Percentiles rank a stretch among this genome's conserved stretches.
phyloP scores from a whole-genome alignment of 2,888 invertebrate species.

The Ethmia dodecea region DNA sequence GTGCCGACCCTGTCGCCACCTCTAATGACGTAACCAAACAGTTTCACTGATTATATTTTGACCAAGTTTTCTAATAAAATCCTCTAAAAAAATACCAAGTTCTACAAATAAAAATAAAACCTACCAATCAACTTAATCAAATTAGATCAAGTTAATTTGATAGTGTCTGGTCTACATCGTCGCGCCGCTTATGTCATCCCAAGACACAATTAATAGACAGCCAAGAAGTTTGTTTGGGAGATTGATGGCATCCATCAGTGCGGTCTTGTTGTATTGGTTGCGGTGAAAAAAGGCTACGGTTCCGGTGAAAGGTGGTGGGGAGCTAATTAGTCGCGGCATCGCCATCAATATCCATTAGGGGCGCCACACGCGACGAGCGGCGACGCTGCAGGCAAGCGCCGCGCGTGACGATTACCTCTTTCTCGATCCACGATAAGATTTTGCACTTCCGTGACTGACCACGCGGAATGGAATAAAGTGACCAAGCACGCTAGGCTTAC shows the following conservation, averaged over 20 bases:
- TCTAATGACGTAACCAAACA: slow-evolving; percentile 12
- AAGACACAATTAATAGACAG: no score
- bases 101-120: no score
- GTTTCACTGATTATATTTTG: slow-evolving; percentile 36
- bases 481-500: neutral
- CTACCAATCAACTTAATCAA: no score
- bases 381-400: slow-evolving; percentile 27
- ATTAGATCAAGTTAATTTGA: no score
- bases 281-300: slow-evolving; percentile 38
- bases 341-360: slow-evolving; percentile 75
- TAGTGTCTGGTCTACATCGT: no score
- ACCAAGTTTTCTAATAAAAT: no score
- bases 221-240: no score
- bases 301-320: slow-evolving; percentile 44
- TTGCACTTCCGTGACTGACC: slow-evolving; percentile 52
- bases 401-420: slow-evolving; percentile 38
- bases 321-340: slow-evolving; percentile 68
- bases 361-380: slow-evolving; percentile 68
- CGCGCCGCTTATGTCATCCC: no score
- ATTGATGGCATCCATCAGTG: slow-evolving; percentile 41
- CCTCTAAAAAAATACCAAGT: no score
- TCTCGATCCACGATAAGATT: slow-evolving; percentile 49
- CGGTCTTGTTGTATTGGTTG: slow-evolving; percentile 33
- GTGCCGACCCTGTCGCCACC: slow-evolving; percentile 6
- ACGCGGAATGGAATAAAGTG: slow-evolving; percentile 18